Base-by-base conservation (phyloP, 2,113 vertebrate genomes). In the Reinhardtius hippoglossoides region DNA sequence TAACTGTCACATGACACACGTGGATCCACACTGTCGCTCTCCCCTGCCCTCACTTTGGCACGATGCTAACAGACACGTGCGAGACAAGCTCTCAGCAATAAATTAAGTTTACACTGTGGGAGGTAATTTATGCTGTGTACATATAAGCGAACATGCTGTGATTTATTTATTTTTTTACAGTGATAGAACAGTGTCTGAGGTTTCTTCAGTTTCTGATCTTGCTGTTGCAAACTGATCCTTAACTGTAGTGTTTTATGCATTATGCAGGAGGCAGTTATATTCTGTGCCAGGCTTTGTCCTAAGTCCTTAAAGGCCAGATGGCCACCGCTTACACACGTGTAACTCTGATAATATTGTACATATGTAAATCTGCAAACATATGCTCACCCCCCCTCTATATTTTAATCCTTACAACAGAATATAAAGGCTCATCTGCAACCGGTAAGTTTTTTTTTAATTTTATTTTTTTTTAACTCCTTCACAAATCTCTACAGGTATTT, bases 341-440 rank as follows among this genome's bases (percentile, higher is more conserved):
- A 78, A 69, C 82, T 76, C 77, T 76, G 75, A 78, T 82, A 59
- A 74, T 88, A 68, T 78, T 84, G 71, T 79, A 76, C 80, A 85
- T 66, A 80, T 88, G 81, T 87, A 87, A 89, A 88, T 89, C 78
- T 83, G 59, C 52, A 83, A 89, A 85, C 91, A 88, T 89, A 87
- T 89, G 88, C 80, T 90, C 50, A 26, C 64, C 73, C 67, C 80
- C 67, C 69, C 78, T 44, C 74, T 73, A 68, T 23, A 21, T 37
- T 61, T 73, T 90, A 87, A 92, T 90, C 88, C 80, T 37, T 15
- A 80, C 46, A 35, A 74, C 61, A 77, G 50, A 72, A 46, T 67
- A 80, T 55, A 66, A 60, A 69, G 2, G 50, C 35, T 73, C 27
- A 66, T 78, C 50, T 75, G 44, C 31, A 74, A 44, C 18, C 62